Evolutionary conservation across 2,797 vertebrate species (phyloP).

Genomic region (Melanotaenia pygmaea): DNA sequence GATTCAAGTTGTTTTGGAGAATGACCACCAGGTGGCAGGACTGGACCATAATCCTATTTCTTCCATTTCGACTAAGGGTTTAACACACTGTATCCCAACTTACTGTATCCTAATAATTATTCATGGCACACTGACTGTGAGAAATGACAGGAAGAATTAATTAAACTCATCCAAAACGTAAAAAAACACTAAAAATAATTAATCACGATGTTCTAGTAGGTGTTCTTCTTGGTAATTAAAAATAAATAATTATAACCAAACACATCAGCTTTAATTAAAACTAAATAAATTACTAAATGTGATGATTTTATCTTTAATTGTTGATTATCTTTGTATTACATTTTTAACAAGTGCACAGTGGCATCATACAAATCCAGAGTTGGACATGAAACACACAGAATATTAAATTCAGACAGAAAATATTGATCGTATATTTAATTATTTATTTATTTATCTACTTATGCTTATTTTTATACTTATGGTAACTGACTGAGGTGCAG

Average conservation of each 20-base stretch:
- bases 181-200: too few relatives aligned
- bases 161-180: too few relatives aligned
- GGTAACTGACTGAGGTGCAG: conserved; percentile 14
- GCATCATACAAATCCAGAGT: neutral
- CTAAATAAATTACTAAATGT: neutral
- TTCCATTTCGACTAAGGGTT: neutral
- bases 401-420: neutral
- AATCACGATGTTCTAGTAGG: too few relatives aligned
- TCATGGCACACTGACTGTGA: neutral
- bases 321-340: neutral
- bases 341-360: neutral
- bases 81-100: neutral
- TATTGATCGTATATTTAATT: neutral
- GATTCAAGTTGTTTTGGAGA: conserved; percentile 3
- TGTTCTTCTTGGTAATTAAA: too few relatives aligned
- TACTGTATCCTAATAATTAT: too few relatives aligned
- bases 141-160: neutral
- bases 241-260: neutral
- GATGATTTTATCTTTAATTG: neutral
- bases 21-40: conserved; percentile 72
- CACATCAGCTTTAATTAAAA: neutral
- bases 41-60: conserved; percentile 17
- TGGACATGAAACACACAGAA: neutral
- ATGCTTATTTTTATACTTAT: neutral
- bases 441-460: neutral